Conservation (phyloP, 2,113 vertebrate species). For the Mionectes macconnelli region DNA sequence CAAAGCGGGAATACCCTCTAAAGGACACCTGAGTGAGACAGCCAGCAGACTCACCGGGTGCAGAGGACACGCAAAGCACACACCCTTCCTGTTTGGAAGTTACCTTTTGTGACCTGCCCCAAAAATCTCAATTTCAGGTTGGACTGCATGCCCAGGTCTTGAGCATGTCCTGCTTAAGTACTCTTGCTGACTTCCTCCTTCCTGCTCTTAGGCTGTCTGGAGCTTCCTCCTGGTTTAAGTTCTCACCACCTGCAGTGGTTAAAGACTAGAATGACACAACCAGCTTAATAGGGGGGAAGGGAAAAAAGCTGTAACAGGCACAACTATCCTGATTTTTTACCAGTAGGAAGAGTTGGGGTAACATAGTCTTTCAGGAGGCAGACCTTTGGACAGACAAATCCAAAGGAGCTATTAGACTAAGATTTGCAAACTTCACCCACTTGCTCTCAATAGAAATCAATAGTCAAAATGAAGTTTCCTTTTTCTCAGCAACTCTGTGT, state of each 20-base stretch:
- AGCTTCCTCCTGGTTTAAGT: neutral
- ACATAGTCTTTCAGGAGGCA: neutral
- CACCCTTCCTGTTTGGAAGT: neutral
- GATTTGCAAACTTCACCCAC: neutral
- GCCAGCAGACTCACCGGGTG: rapidly evolving
- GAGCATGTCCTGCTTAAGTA: neutral
- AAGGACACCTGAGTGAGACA: neutral
- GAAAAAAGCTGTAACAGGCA: neutral
- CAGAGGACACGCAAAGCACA: neutral
- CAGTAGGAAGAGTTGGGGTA: neutral
- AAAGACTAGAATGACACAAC: neutral
- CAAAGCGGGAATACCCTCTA: neutral
- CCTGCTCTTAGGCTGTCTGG: rapidly evolving
- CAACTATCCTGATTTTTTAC: neutral
- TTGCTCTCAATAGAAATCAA: neutral
- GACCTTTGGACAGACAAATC: neutral
- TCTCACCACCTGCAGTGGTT: neutral
- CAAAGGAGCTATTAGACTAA: neutral
- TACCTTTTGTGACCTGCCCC: neutral
- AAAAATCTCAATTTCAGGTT: neutral
- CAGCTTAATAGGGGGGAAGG: neutral
- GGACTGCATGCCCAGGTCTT: rapidly evolving
- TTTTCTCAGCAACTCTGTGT: neutral
- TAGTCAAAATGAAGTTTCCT: neutral
- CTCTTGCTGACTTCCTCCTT: neutral